phyloP scores from a whole-genome alignment of 1,140 invertebrate species.

The Procambarus clarkii region DNA sequence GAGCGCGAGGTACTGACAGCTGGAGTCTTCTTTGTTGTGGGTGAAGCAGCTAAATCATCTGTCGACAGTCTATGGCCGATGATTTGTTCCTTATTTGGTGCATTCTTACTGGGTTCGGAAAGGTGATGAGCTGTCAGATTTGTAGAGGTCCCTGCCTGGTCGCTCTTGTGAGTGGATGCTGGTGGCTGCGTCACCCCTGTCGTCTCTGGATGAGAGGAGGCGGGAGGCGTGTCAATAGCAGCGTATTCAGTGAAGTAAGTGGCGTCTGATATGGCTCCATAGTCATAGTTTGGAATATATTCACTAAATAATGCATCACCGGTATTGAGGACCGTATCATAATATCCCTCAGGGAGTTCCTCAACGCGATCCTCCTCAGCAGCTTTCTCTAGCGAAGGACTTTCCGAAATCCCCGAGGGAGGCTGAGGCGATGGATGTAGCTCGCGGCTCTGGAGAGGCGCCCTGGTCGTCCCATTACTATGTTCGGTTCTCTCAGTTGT shows the following conservation, averaged over 20 bases:
- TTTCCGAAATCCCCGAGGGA: neutral
- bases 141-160: neutral
- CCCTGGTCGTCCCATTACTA: neutral
- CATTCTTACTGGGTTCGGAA: neutral
- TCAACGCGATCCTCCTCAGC: neutral
- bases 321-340: neutral
- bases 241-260: constrained; percentile 44
- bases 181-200: neutral
- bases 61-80: neutral
- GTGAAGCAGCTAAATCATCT: neutral
- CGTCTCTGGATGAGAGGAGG: neutral
- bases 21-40: neutral
- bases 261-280: neutral
- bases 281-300: constrained; percentile 45
- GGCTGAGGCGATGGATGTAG: neutral
- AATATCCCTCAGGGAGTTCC: constrained; percentile 24
- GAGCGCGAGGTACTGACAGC: no score
- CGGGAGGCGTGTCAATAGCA: neutral
- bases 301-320: constrained; percentile 17
- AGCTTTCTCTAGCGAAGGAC: neutral
- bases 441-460: neutral
- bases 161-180: neutral
- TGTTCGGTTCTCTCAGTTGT: neutral
- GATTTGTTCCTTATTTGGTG: neutral
- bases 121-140: neutral